phyloP scores from a whole-genome alignment of 2,113 vertebrate genomes.

The Ornithorhynchus anatinus region DNA sequence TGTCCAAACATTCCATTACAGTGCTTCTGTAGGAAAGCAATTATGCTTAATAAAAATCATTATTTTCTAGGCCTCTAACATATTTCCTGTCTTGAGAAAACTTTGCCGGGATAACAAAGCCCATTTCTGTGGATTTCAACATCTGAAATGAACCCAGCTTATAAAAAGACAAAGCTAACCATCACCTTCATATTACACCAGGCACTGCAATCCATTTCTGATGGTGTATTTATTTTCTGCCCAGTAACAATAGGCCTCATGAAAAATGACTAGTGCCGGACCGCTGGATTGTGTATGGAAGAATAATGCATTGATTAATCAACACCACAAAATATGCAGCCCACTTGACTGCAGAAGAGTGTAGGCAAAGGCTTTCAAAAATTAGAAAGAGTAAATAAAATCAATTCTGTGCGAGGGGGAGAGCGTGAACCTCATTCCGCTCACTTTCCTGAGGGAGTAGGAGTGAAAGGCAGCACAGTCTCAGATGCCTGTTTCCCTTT shows the following conservation, averaged over 20 bases:
- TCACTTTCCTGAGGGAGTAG: neutral
- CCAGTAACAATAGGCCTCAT: slow-evolving; percentile 13
- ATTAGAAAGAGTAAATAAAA: neutral
- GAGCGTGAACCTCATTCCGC: neutral
- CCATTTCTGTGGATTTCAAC: neutral
- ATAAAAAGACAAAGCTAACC: neutral
- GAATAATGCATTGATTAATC: neutral
- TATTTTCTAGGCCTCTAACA: neutral
- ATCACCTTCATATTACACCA: neutral
- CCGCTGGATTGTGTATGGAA: accelerated
- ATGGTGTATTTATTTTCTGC: slow-evolving; percentile 11
- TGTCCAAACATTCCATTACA: neutral
- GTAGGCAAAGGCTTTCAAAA: neutral
- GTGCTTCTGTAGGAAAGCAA: neutral
- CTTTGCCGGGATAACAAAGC: neutral
- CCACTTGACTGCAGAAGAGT: neutral
- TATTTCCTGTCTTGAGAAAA: neutral
- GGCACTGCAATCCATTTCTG: neutral
- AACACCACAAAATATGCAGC: neutral
- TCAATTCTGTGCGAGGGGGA: neutral
- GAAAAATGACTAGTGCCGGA: neutral
- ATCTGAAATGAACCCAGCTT: neutral
- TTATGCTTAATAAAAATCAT: neutral
- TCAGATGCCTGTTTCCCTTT: neutral
- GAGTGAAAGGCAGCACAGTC: neutral